Evolutionary conservation across 2,888 invertebrate species (phyloP), one percentile per base, ranked within the genome.

Genomic region (Drosophila recens): DNA sequence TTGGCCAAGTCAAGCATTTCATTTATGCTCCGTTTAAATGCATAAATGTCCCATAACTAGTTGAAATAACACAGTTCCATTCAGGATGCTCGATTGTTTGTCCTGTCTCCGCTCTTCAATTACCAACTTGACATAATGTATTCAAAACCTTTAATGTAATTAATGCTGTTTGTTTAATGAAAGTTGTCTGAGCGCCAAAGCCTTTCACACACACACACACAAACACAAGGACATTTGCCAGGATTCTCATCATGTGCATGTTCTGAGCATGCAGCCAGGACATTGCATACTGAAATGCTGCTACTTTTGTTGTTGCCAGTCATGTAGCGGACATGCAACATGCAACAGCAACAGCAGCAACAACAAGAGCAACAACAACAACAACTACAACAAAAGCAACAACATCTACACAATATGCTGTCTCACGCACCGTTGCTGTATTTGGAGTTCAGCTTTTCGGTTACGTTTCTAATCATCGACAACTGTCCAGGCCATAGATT

Each of bases 131-230:
- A 23, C 69, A 69, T 88, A 80, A 88, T 83, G 82, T 72, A 89
- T 89, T 79, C 87, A 89, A 83, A 86, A 79, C 78, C 87, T 88
- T 84, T 87, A 84, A 86, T 86, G 85, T 89, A 86, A 86, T 86
- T 86, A 86, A 89, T 89, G 89, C 77, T 87, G 80, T 82, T 89
- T 89, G 89, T 72, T 89, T 75, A 84, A 83, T 80, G 89, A 86
- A 84, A 80, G 67, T 88, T 71, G 80, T 83, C 73, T 68, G 71
- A 69, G 71, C 70, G 38, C 46, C 52, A 54, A 51, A 59, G 62
- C 57, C 46, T 45, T 45, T 23, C 46, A 42, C 48, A 63, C 57
- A 62, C 49, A 69, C 4, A 4, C 23, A 38, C 9, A 59, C 27
- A 52, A 20, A 46, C 10, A 6, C 20, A 38, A 51, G 51, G 51